These are phyloP conservation scores for Pangasianodon gigas DNA, from an alignment of 2,113 vertebrate species.

Conservation along the genomic window DNA sequence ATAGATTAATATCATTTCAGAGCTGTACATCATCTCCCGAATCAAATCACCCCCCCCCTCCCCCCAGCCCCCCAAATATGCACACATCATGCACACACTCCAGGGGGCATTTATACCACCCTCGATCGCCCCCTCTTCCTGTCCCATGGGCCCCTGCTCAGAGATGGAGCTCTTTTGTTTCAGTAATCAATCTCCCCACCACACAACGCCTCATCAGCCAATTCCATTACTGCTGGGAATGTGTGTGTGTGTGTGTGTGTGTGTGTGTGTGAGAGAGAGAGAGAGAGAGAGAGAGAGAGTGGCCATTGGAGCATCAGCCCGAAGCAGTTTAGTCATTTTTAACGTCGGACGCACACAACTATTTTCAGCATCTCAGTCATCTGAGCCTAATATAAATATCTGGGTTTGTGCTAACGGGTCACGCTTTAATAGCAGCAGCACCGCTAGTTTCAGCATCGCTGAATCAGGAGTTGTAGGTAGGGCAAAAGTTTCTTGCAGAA, in stretches of 20 bases:
- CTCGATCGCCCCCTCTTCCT: not conserved
- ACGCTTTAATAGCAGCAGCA: not conserved
- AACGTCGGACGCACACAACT: not conserved
- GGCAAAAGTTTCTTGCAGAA: not conserved
- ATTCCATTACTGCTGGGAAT: slow-evolving; percentile 49
- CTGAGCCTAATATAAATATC: not conserved
- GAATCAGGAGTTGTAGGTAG: slow-evolving; percentile 12
- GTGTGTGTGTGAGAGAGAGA: not conserved
- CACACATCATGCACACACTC: not conserved
- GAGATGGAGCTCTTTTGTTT: slow-evolving; percentile 54
- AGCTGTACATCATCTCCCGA: slow-evolving; percentile 54
- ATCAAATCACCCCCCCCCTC: slow-evolving; percentile 45
- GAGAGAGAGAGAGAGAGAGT: slow-evolving; percentile 6
- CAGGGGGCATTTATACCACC: slow-evolving; percentile 28
- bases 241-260: not conserved
- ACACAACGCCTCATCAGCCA: slow-evolving; percentile 44
- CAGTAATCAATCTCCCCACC: slow-evolving; percentile 47
- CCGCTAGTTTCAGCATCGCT: not conserved
- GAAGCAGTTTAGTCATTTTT: slow-evolving; percentile 22
- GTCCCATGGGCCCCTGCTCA: not conserved
- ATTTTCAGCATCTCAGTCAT: slow-evolving; percentile 15
- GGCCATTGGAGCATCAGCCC: slow-evolving; percentile 28
- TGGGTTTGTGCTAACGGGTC: not conserved
- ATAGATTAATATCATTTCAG: slow-evolving; percentile 48
- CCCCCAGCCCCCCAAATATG: not conserved